Conservation (phyloP, 1,140 invertebrate genomes). For the Diorhabda carinulata region DNA sequence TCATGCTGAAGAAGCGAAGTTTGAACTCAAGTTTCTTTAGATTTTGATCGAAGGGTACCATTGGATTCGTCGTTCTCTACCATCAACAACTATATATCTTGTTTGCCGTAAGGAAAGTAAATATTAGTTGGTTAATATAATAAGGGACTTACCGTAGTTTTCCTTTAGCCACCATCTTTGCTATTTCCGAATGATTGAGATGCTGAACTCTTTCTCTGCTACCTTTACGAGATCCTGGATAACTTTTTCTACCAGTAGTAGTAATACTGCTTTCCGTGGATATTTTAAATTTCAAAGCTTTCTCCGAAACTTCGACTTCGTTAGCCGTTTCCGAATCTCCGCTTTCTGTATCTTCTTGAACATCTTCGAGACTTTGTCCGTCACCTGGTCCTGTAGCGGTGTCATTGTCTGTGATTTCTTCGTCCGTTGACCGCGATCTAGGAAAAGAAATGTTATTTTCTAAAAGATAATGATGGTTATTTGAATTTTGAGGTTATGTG, state of each 20-base stretch:
- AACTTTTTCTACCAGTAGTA: conserved; percentile 54
- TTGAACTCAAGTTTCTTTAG: too few relatives aligned
- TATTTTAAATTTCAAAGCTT: conserved; percentile 70
- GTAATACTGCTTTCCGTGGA: conserved; percentile 60
- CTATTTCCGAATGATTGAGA: conserved; percentile 38
- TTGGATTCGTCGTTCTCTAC: too few relatives aligned
- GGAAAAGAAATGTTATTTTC: conserved; percentile 11
- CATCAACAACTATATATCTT: too few relatives aligned
- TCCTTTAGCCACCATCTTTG: conserved; percentile 37
- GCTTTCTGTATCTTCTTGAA: conserved; percentile 58
- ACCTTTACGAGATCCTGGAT: conserved; percentile 59
- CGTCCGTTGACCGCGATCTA: conserved; percentile 46
- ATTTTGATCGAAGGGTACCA: too few relatives aligned
- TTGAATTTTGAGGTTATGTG: too few relatives aligned
- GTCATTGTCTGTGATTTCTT: conserved; percentile 40
- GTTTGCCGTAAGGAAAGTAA: too few relatives aligned
- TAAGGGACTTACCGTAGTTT: conserved; percentile 38
- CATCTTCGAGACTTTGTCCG: conserved; percentile 54
- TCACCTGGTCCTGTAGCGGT: conserved; percentile 48
- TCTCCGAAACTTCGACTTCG: conserved; percentile 73
- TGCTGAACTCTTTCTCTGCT: conserved; percentile 52
- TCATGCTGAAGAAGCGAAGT: too few relatives aligned
- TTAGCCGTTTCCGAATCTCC: conserved; percentile 65
- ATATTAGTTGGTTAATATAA: too few relatives aligned
- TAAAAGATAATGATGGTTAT: too few relatives aligned